A percentile compares a stretch with the other conserved stretches of the same genome.
These are phyloP conservation scores for Oophaga sylvatica DNA, from an alignment of 2,797 vertebrate genomes.

Conservation along the genomic window DNA sequence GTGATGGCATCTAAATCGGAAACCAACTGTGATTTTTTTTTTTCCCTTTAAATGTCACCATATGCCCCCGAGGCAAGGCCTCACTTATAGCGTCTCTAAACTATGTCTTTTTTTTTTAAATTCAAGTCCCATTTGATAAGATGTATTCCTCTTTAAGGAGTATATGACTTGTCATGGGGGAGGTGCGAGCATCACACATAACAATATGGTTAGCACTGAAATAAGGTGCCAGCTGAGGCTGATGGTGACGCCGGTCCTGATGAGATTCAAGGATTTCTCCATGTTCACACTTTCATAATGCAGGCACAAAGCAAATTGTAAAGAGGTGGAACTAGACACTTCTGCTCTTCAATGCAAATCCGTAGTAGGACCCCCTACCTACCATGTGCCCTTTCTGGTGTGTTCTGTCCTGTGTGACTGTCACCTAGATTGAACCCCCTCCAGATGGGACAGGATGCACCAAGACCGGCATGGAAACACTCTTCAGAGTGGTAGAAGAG, in stretches of 20 bases:
- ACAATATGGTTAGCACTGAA: not conserved
- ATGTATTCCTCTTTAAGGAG: not conserved
- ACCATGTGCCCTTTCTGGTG: too few relatives aligned
- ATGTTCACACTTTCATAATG: not conserved
- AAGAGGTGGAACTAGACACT: not conserved
- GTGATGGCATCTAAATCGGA: conserved; percentile 20
- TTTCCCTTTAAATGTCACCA: not conserved
- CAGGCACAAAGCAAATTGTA: not conserved
- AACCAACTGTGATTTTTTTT: conserved; percentile 4
- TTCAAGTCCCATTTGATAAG: not conserved
- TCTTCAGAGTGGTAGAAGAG: too few relatives aligned
- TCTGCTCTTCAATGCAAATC: not conserved
- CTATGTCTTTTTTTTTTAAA: not conserved
- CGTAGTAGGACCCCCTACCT: not conserved
- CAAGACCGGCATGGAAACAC: too few relatives aligned
- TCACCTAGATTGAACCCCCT: too few relatives aligned
- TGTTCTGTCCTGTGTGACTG: too few relatives aligned
- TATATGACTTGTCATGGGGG: not conserved
- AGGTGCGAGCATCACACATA: not conserved
- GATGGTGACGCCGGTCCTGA: not conserved
- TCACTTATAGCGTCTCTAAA: not conserved
- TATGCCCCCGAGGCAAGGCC: not conserved
- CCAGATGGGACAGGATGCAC: too few relatives aligned
- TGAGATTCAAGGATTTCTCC: not conserved
- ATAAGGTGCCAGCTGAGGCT: conserved; percentile 4